A percentile compares a stretch with the other conserved stretches of the same genome.
phyloP scores from a whole-genome alignment of 2,113 vertebrate genomes.

The Ictalurus furcatus region DNA sequence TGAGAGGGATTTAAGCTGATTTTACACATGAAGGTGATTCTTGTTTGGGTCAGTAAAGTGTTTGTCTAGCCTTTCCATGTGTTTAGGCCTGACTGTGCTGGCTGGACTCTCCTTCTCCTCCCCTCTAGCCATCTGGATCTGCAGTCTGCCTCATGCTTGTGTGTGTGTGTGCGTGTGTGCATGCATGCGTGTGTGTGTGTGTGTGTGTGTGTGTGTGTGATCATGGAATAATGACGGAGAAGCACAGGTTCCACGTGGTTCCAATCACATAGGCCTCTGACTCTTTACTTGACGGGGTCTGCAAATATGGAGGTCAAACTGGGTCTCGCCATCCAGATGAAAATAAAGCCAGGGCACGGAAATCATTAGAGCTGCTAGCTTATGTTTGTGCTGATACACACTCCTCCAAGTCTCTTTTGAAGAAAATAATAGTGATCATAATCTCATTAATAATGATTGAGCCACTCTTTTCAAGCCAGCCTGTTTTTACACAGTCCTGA shows the following conservation, averaged over 20 bases:
- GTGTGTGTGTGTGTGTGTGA: conserved; percentile 19
- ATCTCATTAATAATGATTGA: conserved; percentile 61
- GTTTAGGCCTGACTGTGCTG: conserved; percentile 18
- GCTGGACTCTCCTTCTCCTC: background rate
- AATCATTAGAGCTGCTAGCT: conserved; percentile 58
- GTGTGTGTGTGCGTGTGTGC: background rate
- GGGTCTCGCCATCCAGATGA: conserved; percentile 36
- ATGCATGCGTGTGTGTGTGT: background rate
- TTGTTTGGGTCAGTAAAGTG: conserved; percentile 28
- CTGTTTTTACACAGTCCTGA: conserved; percentile 19
- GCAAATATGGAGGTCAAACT: conserved; percentile 29
- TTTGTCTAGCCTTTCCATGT: conserved; percentile 36
- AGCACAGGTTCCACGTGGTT: conserved; percentile 36
- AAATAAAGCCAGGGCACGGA: conserved; percentile 62
- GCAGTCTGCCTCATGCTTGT: background rate
- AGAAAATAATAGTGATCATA: conserved; percentile 59
- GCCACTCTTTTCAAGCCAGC: conserved; percentile 44
- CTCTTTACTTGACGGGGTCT: conserved; percentile 35
- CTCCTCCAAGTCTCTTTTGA: conserved; percentile 59
- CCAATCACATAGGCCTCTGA: conserved; percentile 28
- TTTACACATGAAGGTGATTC: conserved; percentile 16
- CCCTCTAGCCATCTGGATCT: conserved; percentile 30
- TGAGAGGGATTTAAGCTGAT: conserved; percentile 12
- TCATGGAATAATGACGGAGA: conserved; percentile 28
- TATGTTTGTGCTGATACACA: conserved; percentile 63